phyloP scores from a whole-genome alignment of 2,113 vertebrate genomes.

The Clarias batrachus region DNA sequence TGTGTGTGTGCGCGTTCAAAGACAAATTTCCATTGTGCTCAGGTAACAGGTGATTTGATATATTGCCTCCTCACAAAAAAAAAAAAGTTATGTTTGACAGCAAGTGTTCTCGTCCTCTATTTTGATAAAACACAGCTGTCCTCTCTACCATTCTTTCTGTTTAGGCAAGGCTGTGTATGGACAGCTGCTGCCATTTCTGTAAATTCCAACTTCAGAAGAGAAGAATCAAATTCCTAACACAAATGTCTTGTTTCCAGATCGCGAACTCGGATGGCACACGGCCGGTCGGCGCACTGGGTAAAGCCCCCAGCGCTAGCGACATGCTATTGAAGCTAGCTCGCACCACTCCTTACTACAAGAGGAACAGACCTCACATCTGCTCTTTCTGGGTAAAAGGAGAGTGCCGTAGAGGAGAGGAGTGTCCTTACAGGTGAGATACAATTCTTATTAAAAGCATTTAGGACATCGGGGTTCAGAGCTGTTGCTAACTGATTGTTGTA shows the following conservation, averaged over 20 bases:
- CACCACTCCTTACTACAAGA: slow-evolving; percentile 97
- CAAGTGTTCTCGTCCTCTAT: not conserved
- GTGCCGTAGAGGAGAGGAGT: slow-evolving; percentile 97
- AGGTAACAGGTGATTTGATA: not conserved
- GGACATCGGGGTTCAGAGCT: not conserved
- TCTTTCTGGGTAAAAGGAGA: slow-evolving; percentile 99
- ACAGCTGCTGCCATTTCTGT: not conserved
- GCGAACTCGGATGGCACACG: slow-evolving; percentile 90
- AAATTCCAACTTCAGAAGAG: not conserved
- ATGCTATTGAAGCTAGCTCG: slow-evolving; percentile 96
- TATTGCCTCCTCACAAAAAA: not conserved
- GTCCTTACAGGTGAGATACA: slow-evolving; percentile 86
- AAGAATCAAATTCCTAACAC: not conserved
- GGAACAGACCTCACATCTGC: slow-evolving; percentile 96
- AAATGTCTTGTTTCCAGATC: slow-evolving; percentile 73
- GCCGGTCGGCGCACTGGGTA: slow-evolving; percentile 88
- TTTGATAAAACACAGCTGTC: not conserved
- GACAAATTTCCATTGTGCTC: not conserved
- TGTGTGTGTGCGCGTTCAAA: not conserved
- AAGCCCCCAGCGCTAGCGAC: slow-evolving; percentile 90
- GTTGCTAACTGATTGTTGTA: not conserved
- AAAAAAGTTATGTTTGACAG: not conserved
- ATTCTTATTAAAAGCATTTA: not conserved
- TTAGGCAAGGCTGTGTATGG: not conserved
- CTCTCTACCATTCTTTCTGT: not conserved